Base-by-base conservation (phyloP, 2,888 invertebrate species). In the Tenthredo scrophulariae region DNA sequence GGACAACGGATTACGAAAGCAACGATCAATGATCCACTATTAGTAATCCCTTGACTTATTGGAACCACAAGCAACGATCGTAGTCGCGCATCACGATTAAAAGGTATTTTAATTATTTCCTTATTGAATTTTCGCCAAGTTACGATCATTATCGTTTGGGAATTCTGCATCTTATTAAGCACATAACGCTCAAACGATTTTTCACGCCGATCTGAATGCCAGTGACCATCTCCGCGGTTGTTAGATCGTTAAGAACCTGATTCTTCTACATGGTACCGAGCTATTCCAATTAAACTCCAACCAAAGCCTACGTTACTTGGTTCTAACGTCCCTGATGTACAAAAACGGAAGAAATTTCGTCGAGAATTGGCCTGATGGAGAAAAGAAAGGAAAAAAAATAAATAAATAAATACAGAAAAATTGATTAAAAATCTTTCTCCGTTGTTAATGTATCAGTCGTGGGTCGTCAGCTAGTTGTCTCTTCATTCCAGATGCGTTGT, bases 271-370 rank as follows among this genome's bases (percentile, higher is more conserved):
- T 54, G n/a, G 33, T 77, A 77, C 77, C 22, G 15, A 77, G 54
- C 54, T 50, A 77, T 77, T 77, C 77, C 50, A 77, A 77, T 54
- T 54, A 77, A 54, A 54, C 6, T 54, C 50, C 33, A 43, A 74
- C 40, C 15, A 43, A 43, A 43, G 43, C 40, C 43, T 43, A 74
- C 13, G n/a, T 43, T 74, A 22, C 26, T 43, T 13, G 9, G 9
- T 22, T n/a, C 40, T 74, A 18, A 5, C 29, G 29, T 26, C 15
- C 15, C 15, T 67, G 4, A n/a, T n/a, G n/a, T 18, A 74, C 9
- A 5, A 40, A 2, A 9, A 26, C 9, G 7, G 22, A 15, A 18
- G 40, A 43, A 74, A n/a, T 37, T 40, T 43, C 43, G 22, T 22
- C n/a, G 37, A 72, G 9, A 40, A 72, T 72, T 29, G 1, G 37